Conservation (phyloP, 2,888 invertebrate genomes). For the Caenorhabditis japonica region DNA sequence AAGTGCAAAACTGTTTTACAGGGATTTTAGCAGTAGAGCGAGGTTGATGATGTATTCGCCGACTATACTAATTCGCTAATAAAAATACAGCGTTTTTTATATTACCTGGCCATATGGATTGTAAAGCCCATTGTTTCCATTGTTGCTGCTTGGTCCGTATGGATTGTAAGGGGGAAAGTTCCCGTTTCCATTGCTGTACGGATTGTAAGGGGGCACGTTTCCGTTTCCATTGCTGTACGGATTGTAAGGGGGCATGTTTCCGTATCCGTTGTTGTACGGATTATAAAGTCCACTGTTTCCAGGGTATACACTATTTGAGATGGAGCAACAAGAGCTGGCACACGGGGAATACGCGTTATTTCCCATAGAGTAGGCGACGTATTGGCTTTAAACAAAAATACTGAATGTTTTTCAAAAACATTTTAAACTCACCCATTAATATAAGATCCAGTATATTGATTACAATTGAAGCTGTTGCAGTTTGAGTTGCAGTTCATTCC, state of each 20-base stretch:
- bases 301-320: conserved; percentile 25
- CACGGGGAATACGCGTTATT: conserved; percentile 62
- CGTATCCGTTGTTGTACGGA: conserved; percentile 24
- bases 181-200: conserved; percentile 5
- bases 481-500: conserved; percentile 61
- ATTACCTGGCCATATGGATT: conserved; percentile 20
- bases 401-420: neutral
- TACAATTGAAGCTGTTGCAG: conserved; percentile 62
- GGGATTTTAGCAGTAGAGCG: too few relatives aligned
- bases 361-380: conserved; percentile 60
- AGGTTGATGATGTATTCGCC: too few relatives aligned
- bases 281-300: conserved; percentile 18
- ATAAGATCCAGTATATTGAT: conserved; percentile 60
- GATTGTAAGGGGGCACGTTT: conserved; percentile 10
- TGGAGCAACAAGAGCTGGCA: conserved; percentile 62
- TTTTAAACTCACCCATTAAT: conserved; percentile 51
- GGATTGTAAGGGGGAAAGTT: conserved; percentile 14
- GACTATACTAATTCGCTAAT: neutral
- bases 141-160: conserved; percentile 2
- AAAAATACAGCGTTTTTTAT: too few relatives aligned
- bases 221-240: conserved; percentile 1
- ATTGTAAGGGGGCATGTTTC: conserved; percentile 2
- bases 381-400: conserved; percentile 50
- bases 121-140: conserved; percentile 11
- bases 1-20: too few relatives aligned